These are phyloP conservation scores for Agrilus biguttatus DNA, from an alignment of 2,888 invertebrate genomes.

Conservation along the genomic window DNA sequence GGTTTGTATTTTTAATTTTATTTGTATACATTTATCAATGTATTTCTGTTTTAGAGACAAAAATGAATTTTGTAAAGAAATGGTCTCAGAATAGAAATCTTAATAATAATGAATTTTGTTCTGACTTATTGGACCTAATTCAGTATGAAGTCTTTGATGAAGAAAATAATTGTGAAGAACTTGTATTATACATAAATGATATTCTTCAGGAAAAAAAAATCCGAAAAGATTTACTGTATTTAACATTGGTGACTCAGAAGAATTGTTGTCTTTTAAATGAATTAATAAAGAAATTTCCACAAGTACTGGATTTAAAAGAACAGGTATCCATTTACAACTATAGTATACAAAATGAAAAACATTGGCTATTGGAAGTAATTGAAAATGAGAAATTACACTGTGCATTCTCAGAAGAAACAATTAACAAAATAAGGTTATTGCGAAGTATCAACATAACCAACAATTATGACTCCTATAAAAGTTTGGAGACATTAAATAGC, in stretches of 20 bases:
- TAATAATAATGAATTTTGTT: no score
- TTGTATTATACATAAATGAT: no score
- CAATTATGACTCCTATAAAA: conserved; percentile 6
- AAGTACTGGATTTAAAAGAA: conserved; percentile 17
- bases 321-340: conserved; percentile 21
- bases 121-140: no score
- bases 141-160: no score
- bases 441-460: conserved; percentile 20
- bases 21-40: no score
- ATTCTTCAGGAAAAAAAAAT: conserved; percentile 3
- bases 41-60: no score
- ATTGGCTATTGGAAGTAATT: conserved; percentile 25
- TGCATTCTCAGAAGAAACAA: conserved; percentile 12
- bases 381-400: conserved; percentile 10
- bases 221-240: conserved; percentile 10
- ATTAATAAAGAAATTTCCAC: conserved; percentile 12
- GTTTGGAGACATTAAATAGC: conserved; percentile 9
- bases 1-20: no score
- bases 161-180: no score
- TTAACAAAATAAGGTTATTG: conserved; percentile 15
- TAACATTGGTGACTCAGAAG: conserved; percentile 10
- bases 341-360: conserved; percentile 20
- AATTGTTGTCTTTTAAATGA: conserved; percentile 4
- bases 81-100: no score
- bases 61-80: no score